phyloP scores from a whole-genome alignment of 35 echinoderm and acorn worm genomes.

The Antedon bifida region DNA sequence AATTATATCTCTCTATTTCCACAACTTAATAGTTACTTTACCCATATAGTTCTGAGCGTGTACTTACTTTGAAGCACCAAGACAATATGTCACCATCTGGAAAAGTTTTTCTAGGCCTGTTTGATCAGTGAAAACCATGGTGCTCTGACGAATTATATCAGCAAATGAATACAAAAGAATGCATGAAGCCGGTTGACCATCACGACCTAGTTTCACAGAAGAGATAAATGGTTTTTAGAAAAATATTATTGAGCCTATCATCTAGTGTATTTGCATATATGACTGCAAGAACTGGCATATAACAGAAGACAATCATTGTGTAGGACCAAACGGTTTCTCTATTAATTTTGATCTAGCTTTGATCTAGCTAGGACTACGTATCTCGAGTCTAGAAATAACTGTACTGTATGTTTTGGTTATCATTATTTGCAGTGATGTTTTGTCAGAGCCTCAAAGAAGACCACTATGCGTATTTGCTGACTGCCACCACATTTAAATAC shows the following conservation, averaged over 20 bases:
- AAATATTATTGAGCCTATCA: background rate
- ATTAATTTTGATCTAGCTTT: no score
- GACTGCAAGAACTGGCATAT: background rate
- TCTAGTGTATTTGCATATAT: background rate
- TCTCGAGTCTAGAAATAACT: no score
- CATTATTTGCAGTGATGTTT: no score
- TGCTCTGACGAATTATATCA: constrained; percentile 86
- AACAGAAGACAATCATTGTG: background rate
- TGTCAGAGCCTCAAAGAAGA: no score
- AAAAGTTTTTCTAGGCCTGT: constrained; percentile 70
- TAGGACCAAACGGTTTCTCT: no score
- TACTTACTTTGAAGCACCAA: constrained; percentile 30
- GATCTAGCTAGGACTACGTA: no score
- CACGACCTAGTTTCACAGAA: constrained; percentile 53
- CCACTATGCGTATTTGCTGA: no score
- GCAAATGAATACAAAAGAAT: constrained; percentile 52
- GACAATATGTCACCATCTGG: constrained; percentile 85
- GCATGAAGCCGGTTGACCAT: constrained; percentile 64
- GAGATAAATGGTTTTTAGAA: background rate
- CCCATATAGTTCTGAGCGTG: no score
- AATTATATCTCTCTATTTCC: background rate
- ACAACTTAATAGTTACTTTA: no score
- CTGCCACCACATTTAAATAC: no score
- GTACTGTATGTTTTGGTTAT: no score
- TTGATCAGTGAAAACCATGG: constrained; percentile 89